These are phyloP conservation scores for Axinella damicornis DNA, from an alignment of 37 sponge, comb jelly and placozoan genomes.

Conservation along the genomic window DNA sequence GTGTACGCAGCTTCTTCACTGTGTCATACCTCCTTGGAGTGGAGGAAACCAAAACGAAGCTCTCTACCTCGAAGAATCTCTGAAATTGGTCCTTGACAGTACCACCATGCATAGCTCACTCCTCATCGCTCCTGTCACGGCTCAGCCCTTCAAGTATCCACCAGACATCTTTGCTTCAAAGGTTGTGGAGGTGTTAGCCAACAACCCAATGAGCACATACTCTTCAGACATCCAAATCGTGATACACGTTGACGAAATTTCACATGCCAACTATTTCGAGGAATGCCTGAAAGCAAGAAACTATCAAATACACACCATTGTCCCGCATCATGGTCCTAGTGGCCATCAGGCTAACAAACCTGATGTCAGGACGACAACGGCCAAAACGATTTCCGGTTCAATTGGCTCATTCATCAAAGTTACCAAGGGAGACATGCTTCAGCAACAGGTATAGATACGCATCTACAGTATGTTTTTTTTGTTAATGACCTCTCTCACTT, in stretches of 20 bases:
- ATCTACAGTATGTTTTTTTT: not conserved
- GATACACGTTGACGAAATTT: constrained; percentile 14
- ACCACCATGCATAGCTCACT: not conserved
- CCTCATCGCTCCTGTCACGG: constrained; percentile 30
- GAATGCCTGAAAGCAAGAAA: not conserved
- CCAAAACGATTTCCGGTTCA: not conserved
- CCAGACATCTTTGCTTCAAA: constrained; percentile 7
- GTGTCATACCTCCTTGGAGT: constrained; percentile 22
- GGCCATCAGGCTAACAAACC: not conserved
- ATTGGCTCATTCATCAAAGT: constrained; percentile 12
- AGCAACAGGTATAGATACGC: constrained; percentile 11
- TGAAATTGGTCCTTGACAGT: not conserved
- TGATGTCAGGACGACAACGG: not conserved
- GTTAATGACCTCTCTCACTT: too few relatives aligned
- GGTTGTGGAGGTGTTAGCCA: not conserved
- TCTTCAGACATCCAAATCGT: constrained; percentile 15
- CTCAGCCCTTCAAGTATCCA: constrained; percentile 28
- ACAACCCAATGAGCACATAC: not conserved
- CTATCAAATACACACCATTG: not conserved
- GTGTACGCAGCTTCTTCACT: constrained; percentile 27
- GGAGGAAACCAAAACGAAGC: not conserved
- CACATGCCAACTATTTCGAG: constrained; percentile 7
- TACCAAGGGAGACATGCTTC: constrained; percentile 25
- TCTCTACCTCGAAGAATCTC: constrained; percentile 2
- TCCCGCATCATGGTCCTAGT: not conserved